Conservation (phyloP, 2,113 vertebrate species). For the Chaetorhynchus papuensis region DNA sequence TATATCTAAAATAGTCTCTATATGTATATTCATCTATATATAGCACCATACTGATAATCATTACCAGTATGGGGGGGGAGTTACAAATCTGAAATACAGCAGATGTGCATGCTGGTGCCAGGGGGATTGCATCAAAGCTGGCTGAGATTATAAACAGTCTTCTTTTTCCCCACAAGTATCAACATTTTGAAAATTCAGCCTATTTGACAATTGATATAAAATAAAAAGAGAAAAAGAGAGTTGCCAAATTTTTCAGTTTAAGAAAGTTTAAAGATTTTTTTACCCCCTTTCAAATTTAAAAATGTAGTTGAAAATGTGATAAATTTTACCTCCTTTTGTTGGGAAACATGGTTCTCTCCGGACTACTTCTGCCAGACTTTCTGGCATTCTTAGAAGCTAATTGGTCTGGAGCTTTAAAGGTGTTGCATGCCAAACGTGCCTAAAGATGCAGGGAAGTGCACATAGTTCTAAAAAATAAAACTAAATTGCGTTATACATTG, state of each 20-base stretch:
- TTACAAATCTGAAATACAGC: background rate
- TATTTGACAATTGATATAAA: background rate
- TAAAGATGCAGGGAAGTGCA: background rate
- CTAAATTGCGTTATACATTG: background rate
- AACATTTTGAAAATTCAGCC: background rate
- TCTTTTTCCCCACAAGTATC: background rate
- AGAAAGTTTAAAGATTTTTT: background rate
- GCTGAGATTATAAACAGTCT: background rate
- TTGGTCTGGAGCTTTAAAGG: background rate
- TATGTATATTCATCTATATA: background rate
- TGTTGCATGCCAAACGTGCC: background rate
- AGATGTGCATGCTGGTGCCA: background rate
- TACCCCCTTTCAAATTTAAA: background rate
- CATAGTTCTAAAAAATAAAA: background rate
- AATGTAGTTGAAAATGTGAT: background rate
- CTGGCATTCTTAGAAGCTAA: background rate
- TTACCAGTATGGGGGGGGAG: background rate
- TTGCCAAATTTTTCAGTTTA: background rate
- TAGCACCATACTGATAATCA: background rate
- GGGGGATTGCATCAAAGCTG: background rate
- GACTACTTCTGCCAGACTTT: background rate
- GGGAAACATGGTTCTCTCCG: background rate
- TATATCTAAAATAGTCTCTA: background rate
- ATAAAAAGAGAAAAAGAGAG: background rate
- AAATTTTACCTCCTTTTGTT: background rate